Base-by-base conservation (phyloP, 2,797 vertebrate species). In the Rhinoraja longicauda region DNA sequence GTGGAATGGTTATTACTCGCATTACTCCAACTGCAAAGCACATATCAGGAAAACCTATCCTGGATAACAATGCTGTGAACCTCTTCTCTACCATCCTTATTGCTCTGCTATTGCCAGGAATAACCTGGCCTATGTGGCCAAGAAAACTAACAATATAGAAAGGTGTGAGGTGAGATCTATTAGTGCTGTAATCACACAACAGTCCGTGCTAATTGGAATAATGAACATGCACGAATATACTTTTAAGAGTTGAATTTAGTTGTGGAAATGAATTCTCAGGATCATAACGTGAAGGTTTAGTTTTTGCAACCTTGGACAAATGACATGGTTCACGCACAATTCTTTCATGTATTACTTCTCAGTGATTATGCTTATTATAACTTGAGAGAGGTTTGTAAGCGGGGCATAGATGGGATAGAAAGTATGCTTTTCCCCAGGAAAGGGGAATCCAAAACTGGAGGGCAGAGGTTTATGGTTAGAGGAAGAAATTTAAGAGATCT, bases 61-160 rank as follows among this genome's bases (percentile, higher is more conserved):
- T 99, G 75, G 98, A 99, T 95, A 99, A 99, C 96, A 99, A 99
- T 0, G 96, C 97, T 0, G 98, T 99, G n/a, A 99, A 99, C 94
- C 97, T 99, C 45, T 99, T 99, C 95, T 98, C 99, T 93, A 97
- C 97, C 0, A 94, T 99, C 36, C 94, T 99, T 26, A 93, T 98
- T 6, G 98, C 98, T 0, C 96, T 99, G 59, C 29, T 97, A 77
- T 96, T 99, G 93, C 99, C 98, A 0, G 97, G 97, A 15, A 76
- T 96, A 13, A 97, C 98, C 0, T 98, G 97, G 96, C 96, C 96
- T 0, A 94, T 97, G 94, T 99, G 98, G 99, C 98, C 98, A 0
- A 96, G 95, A 59, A 95, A 95, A 9, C 97, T 94, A 97, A 21
- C 84, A 24, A 67, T 88, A 57, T 88, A 67, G 21, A 88, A 70